Evolutionary conservation across 2,888 invertebrate genomes (phyloP).

Genomic region (Drosophila monieri): DNA sequence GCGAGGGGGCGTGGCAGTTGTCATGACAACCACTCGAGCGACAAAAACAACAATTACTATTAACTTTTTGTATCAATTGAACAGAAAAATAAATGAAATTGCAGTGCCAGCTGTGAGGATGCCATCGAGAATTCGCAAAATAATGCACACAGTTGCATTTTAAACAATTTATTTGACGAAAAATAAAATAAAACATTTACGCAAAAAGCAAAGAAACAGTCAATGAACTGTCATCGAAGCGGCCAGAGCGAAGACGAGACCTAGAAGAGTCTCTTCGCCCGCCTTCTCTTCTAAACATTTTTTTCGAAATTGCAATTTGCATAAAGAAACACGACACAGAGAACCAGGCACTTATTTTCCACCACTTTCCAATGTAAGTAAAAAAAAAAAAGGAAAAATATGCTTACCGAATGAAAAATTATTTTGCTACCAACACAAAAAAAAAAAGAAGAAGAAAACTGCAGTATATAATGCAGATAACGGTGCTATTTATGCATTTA

Average conservation of each 20-base stretch:
- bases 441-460: slow-evolving; percentile 19
- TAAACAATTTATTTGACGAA: slow-evolving; percentile 45
- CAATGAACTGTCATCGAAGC: slow-evolving; percentile 58
- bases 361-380: slow-evolving; percentile 61
- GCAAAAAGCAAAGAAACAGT: slow-evolving; percentile 23
- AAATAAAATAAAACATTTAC: slow-evolving; percentile 8
- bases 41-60: slow-evolving; percentile 33
- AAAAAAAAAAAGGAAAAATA: slow-evolving; percentile 11
- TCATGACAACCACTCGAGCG: slow-evolving; percentile 53
- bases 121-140: slow-evolving; percentile 51
- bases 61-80: slow-evolving; percentile 3
- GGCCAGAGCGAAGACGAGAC: slow-evolving; percentile 9
- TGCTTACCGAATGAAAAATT: slow-evolving; percentile 55
- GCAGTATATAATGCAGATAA: slow-evolving; percentile 29
- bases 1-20: slow-evolving; percentile 16
- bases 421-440: slow-evolving; percentile 65
- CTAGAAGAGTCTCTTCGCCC: slow-evolving; percentile 30
- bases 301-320: slow-evolving; percentile 16
- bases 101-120: slow-evolving; percentile 46
- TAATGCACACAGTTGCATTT: slow-evolving; percentile 65
- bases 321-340: slow-evolving; percentile 29
- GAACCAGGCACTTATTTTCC: slow-evolving; percentile 13
- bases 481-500: slow-evolving; percentile 1
- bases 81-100: background rate
- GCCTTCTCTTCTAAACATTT: slow-evolving; percentile 12